A percentile compares a stretch with the other conserved stretches of the same genome.
These are phyloP conservation scores for Neostethus bicornis DNA, from an alignment of 2,797 vertebrate species.

Conservation along the genomic window DNA sequence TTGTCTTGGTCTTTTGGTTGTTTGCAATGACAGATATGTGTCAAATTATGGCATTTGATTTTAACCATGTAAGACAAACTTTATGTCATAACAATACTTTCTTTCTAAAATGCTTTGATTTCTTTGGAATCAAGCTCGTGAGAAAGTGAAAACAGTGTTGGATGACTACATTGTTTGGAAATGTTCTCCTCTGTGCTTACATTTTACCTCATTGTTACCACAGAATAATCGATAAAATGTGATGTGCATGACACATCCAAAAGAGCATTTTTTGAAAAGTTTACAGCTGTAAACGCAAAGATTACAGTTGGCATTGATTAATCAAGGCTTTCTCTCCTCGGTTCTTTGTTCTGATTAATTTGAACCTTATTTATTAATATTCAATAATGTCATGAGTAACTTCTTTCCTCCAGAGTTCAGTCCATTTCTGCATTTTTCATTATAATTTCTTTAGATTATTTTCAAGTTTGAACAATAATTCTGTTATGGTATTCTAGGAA, in stretches of 20 bases:
- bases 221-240: conserved; percentile 60
- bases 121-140: conserved; percentile 19
- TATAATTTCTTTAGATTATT: conserved; percentile 10
- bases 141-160: conserved; percentile 45
- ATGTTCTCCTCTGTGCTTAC: conserved; percentile 46
- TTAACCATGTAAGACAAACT: conserved; percentile 35
- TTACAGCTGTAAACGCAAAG: conserved; percentile 27
- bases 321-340: conserved; percentile 4
- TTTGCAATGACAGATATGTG: conserved; percentile 31
- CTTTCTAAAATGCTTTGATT: conserved; percentile 34
- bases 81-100: conserved; percentile 20
- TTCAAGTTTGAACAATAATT: conserved; percentile 17
- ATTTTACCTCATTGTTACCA: conserved; percentile 63
- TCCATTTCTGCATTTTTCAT: conserved; percentile 14
- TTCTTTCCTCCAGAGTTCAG: background rate
- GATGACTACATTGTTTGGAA: conserved; percentile 58
- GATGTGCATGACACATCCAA: conserved; percentile 50
- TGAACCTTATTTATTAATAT: conserved; percentile 16
- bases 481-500: conserved; percentile 38
- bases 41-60: conserved; percentile 43
- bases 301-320: conserved; percentile 22
- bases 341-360: conserved; percentile 25
- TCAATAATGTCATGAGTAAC: conserved; percentile 5
- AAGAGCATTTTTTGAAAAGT: conserved; percentile 28
- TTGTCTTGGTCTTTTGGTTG: conserved; percentile 34